Percentiles rank a stretch among this genome's conserved stretches.
phyloP scores from a whole-genome alignment of 2,113 vertebrate genomes.

The Phoxinus phoxinus region DNA sequence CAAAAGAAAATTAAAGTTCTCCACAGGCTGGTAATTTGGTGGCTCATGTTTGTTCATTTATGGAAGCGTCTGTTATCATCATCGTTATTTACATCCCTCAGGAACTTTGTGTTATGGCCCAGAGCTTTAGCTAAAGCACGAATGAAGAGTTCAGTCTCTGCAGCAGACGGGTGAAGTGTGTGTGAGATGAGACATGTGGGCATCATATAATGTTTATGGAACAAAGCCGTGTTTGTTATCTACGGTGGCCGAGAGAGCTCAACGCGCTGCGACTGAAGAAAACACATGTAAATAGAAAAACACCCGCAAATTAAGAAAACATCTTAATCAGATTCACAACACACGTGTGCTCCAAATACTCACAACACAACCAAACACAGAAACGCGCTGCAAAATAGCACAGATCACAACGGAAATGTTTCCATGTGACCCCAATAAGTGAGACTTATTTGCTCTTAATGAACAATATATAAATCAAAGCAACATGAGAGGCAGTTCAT shows the following conservation, averaged over 20 bases:
- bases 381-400: too few species aligned
- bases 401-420: too few species aligned
- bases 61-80: constrained; percentile 18
- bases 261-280: too few species aligned
- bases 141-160: neutral
- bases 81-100: constrained; percentile 32
- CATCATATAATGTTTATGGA: neutral
- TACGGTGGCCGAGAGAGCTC: neutral
- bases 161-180: neutral
- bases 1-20: constrained; percentile 19
- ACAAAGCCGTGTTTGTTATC: neutral
- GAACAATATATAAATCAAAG: neutral
- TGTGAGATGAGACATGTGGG: too few species aligned
- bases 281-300: too few species aligned
- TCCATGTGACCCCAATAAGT: too few species aligned
- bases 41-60: constrained; percentile 30
- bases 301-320: too few species aligned
- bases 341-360: too few species aligned
- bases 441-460: too few species aligned
- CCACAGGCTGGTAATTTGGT: constrained; percentile 23
- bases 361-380: too few species aligned
- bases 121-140: neutral
- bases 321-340: too few species aligned
- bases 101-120: neutral
- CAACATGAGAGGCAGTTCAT: neutral